phyloP scores from a whole-genome alignment of 2,888 invertebrate species.

The Pemphredon lugubris region DNA sequence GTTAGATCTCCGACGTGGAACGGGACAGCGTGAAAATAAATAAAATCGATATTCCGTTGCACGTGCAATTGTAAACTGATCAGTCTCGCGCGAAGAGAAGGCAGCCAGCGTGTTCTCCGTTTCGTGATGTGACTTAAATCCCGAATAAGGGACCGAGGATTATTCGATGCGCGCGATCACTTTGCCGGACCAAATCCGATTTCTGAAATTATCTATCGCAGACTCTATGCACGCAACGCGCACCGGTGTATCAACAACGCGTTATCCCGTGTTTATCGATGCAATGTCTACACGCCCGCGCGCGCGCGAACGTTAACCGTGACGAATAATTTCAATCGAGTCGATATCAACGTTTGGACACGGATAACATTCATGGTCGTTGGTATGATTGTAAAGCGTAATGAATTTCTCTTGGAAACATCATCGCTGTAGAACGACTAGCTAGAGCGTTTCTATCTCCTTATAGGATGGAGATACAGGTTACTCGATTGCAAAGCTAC shows the following conservation, averaged over 20 bases:
- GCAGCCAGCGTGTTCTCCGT: conserved; percentile 21
- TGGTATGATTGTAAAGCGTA: too few relatives aligned
- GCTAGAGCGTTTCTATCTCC: too few relatives aligned
- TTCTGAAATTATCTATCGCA: conserved; percentile 13
- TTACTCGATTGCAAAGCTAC: too few relatives aligned
- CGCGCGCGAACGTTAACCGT: conserved; percentile 20
- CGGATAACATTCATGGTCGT: conserved; percentile 4
- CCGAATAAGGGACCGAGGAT: conserved; percentile 33
- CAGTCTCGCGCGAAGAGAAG: conserved; percentile 14
- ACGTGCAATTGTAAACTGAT: conserved; percentile 14
- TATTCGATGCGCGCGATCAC: conserved; percentile 37
- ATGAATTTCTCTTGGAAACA: too few relatives aligned
- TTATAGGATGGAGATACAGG: too few relatives aligned
- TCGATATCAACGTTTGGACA: conserved; percentile 25
- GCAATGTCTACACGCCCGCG: conserved; percentile 15
- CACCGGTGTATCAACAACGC: conserved; percentile 29
- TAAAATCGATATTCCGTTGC: conserved; percentile 18
- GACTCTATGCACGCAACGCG: not conserved
- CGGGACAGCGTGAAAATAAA: conserved; percentile 37
- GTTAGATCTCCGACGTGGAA: too few relatives aligned
- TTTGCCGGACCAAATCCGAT: conserved; percentile 30
- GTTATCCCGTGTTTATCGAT: conserved; percentile 24
- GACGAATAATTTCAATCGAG: conserved; percentile 49
- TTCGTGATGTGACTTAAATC: conserved; percentile 47
- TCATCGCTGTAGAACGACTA: too few relatives aligned